phyloP scores from a whole-genome alignment of 1,140 invertebrate genomes.

The Caerostris darwini region DNA sequence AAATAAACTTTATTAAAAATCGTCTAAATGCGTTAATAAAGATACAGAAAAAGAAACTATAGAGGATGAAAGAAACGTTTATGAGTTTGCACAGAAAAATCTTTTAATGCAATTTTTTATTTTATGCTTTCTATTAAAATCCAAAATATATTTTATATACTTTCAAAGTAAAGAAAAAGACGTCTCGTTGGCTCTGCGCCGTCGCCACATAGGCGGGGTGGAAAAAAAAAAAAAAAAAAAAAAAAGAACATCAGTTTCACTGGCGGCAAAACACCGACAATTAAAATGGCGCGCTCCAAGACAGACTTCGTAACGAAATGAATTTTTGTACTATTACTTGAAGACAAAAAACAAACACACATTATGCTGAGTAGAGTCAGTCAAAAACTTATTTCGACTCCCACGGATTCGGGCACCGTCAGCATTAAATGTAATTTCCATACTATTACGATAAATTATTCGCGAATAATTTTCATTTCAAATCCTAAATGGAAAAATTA shows the following conservation, averaged over 20 bases:
- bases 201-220: neutral
- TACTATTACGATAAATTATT: too few relatives aligned
- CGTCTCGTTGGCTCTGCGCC: neutral
- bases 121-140: constrained; percentile 7
- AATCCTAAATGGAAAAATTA: too few relatives aligned
- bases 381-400: too few relatives aligned
- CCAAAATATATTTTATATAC: neutral
- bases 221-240: neutral
- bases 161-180: constrained; percentile 3
- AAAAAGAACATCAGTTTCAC: neutral
- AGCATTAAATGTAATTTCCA: too few relatives aligned
- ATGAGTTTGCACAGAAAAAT: neutral
- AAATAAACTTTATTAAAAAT: neutral
- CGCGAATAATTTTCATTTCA: too few relatives aligned
- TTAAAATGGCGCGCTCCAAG: too few relatives aligned
- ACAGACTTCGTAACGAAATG: too few relatives aligned
- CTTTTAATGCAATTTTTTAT: neutral
- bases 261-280: too few relatives aligned
- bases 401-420: too few relatives aligned
- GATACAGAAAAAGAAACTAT: neutral
- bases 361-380: too few relatives aligned
- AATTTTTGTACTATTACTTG: too few relatives aligned
- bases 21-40: neutral
- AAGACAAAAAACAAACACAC: too few relatives aligned
- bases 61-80: neutral